Conservation (phyloP, 2,113 vertebrate species). For the Sebastes schlegelii region DNA sequence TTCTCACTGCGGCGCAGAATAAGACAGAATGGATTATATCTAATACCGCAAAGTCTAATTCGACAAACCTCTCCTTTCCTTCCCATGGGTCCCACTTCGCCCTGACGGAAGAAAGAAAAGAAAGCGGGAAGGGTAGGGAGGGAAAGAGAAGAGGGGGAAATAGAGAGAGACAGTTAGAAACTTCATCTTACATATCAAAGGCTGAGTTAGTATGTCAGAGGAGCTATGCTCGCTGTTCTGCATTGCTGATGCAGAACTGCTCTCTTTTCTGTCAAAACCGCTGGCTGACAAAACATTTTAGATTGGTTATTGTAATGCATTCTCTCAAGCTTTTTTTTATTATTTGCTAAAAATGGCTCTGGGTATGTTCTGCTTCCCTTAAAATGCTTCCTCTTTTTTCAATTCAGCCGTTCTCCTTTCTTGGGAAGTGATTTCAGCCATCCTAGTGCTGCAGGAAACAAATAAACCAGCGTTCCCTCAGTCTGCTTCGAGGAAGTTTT, state of each 20-base stretch:
- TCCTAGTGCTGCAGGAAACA: not conserved
- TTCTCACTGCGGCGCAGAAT: conserved; percentile 60
- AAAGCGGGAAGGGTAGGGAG: conserved; percentile 30
- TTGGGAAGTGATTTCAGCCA: conserved; percentile 9
- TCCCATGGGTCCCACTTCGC: conserved; percentile 82
- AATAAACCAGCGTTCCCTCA: not conserved
- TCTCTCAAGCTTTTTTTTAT: conserved; percentile 10
- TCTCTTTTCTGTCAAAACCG: conserved; percentile 27
- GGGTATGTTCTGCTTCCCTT: conserved; percentile 14
- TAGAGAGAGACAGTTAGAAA: conserved; percentile 63
- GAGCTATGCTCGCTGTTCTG: conserved; percentile 39
- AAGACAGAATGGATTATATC: conserved; percentile 77
- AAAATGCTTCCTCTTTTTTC: conserved; percentile 26
- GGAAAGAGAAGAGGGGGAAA: conserved; percentile 40
- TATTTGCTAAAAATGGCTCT: conserved; percentile 30
- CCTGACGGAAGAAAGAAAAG: conserved; percentile 75
- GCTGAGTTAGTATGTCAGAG: conserved; percentile 62
- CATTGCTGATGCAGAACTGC: conserved; percentile 50
- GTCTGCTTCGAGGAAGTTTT: not conserved
- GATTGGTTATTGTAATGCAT: conserved; percentile 42
- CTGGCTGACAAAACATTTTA: conserved; percentile 54
- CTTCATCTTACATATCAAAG: conserved; percentile 70
- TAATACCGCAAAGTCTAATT: conserved; percentile 75
- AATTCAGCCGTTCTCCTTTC: not conserved
- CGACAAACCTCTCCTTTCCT: conserved; percentile 86